Conservation (phyloP, 1,140 invertebrate genomes). For the Doryteuthis pealeii region DNA sequence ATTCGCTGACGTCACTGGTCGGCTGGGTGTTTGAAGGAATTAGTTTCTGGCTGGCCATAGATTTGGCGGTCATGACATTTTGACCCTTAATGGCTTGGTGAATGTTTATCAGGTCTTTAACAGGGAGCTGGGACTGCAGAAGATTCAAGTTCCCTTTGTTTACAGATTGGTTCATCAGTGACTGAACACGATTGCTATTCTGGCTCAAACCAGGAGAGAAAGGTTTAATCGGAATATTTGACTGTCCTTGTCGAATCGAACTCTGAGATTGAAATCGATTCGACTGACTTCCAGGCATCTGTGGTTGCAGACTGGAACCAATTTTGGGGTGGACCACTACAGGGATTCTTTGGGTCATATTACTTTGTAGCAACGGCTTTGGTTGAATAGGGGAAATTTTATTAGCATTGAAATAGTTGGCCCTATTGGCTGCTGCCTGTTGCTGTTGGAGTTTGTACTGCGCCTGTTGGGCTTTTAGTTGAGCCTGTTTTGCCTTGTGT, state of each 20-base stretch:
- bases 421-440: not conserved
- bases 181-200: not conserved
- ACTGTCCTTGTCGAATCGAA: not conserved
- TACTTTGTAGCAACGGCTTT: not conserved
- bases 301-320: not conserved
- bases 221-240: not conserved
- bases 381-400: constrained; percentile 12
- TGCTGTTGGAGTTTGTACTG: not conserved
- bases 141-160: not conserved
- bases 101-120: not conserved
- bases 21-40: constrained; percentile 19
- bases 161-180: not conserved
- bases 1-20: constrained; percentile 29
- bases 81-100: not conserved
- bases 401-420: constrained; percentile 5
- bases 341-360: not conserved
- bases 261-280: not conserved
- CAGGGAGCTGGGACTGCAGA: not conserved
- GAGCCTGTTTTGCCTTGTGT: not conserved
- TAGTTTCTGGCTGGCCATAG: not conserved
- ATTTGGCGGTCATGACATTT: not conserved
- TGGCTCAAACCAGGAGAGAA: not conserved
- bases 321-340: not conserved
- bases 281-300: not conserved
- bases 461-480: not conserved